phyloP scores from a whole-genome alignment of 2,888 invertebrate species.

The Drosophila nr. medialis region DNA sequence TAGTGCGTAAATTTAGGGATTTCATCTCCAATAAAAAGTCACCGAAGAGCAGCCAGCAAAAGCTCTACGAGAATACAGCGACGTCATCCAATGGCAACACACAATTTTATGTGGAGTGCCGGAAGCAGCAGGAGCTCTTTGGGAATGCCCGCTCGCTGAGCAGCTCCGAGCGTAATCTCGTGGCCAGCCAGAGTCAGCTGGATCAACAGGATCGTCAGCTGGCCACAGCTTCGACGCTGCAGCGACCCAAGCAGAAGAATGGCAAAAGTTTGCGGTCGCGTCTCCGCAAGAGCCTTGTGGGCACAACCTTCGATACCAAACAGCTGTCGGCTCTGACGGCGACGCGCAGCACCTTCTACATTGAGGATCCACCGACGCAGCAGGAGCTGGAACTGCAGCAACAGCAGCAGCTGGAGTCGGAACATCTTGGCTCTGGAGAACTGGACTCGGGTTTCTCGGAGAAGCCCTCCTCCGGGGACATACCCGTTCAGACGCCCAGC shows the following conservation, averaged over 20 bases:
- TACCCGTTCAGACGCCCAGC: constrained; percentile 47
- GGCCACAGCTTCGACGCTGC: constrained; percentile 31
- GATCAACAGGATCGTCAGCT: constrained; percentile 21
- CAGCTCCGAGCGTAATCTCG: constrained; percentile 84
- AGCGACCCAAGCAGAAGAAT: constrained; percentile 61
- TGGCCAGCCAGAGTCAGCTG: constrained; percentile 24
- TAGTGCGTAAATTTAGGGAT: constrained; percentile 89
- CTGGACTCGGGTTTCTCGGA: constrained; percentile 87
- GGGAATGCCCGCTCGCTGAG: constrained; percentile 74
- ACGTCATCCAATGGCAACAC: constrained; percentile 31
- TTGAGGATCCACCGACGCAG: constrained; percentile 87
- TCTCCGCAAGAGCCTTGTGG: constrained; percentile 86
- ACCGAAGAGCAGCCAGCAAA: constrained; percentile 79
- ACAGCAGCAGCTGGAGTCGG: constrained; percentile 28
- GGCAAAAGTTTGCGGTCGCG: constrained; percentile 87
- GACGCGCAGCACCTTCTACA: constrained; percentile 90
- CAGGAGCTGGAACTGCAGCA: background rate
- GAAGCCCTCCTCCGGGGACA: constrained; percentile 75
- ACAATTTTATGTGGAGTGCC: constrained; percentile 50
- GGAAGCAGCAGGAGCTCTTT: constrained; percentile 58
- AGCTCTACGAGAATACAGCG: constrained; percentile 81
- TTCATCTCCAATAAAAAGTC: constrained; percentile 86
- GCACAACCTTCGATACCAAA: constrained; percentile 82
- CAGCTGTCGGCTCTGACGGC: constrained; percentile 85
- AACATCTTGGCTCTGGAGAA: constrained; percentile 85